Percentiles rank a stretch among this genome's conserved stretches.
Evolutionary conservation across 2,888 invertebrate species (phyloP).

Genomic region (Pollenia griseotomentosa): DNA sequence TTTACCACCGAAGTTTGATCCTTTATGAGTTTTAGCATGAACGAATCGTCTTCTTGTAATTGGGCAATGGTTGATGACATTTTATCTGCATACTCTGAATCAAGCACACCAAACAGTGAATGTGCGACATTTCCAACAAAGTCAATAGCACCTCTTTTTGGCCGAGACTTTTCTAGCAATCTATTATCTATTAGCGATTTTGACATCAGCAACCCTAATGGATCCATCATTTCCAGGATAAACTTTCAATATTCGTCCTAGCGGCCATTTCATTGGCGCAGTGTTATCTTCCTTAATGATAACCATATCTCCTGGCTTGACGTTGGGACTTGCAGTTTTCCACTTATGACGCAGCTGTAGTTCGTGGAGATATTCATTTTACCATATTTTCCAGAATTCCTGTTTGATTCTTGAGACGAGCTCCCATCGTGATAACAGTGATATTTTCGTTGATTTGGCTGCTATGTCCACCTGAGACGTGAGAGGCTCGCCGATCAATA

Average conservation of each 20-base stretch:
- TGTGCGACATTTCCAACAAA: slow-evolving; percentile 16
- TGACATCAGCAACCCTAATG: not conserved
- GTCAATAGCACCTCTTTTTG: not conserved
- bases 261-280: too few relatives aligned
- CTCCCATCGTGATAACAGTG: not conserved
- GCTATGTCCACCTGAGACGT: not conserved
- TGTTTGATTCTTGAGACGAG: not conserved
- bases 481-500: not conserved
- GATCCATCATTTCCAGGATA: not conserved
- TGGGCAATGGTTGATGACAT: not conserved
- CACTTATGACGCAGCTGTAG: not conserved
- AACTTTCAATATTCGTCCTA: too few relatives aligned
- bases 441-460: not conserved
- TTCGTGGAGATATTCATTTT: not conserved
- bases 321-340: not conserved
- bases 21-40: not conserved
- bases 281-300: not conserved
- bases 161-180: not conserved
- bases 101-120: slow-evolving; percentile 20
- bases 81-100: not conserved
- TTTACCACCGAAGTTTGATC: slow-evolving; percentile 2
- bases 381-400: not conserved
- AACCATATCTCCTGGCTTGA: not conserved
- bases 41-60: not conserved
- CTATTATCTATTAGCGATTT: not conserved